Evolutionary conservation across 2,888 invertebrate species (phyloP), one percentile per base, ranked within the genome.

Genomic region (Ophion ventricosus): DNA sequence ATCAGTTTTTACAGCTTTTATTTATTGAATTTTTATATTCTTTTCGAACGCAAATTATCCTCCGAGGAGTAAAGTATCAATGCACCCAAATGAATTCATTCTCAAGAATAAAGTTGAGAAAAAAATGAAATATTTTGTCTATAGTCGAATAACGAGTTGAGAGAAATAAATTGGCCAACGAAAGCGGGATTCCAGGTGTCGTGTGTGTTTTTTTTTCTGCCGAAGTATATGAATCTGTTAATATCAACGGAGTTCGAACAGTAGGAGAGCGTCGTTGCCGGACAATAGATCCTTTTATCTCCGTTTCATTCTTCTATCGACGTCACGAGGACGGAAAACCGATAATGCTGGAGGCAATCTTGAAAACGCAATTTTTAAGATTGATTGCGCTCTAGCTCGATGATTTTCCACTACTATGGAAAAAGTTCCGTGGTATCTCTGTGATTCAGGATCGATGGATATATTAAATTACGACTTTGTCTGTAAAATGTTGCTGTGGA

Each of bases 311-410:
- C 70, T 43, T 76, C 43, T 59, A 29, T 35, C 49, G 64, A 35
- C 59, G 25, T 40, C 40, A 29, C 70, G 57, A 56, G n/a, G 26
- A 56, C 35, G 43, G 64, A 82, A 82, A 82, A 40, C 73, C 63
- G 67, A 82, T 78, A 82, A 78, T 66, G 54, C 26, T 63, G 54
- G 26, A 54, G 56, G 82, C 56, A 63, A 78, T 82, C 77, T 73
- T 74, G 67, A 67, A 73, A 61, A 78, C 69, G 66, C 67, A 56
- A 80, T 80, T 83, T 43, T 69, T 57, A 35, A 35, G 35, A 35
- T 35, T 35, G 43, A 72, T 57, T 76, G 14, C 63, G 23, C 56
- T n/a, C 17, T 0, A 20, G 43, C 54, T 26, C 56, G 20, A 82
- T 73, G 23, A 66, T 72, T 59, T 26, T 23, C 43, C 20, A 40